Percentiles rank a stretch among this genome's conserved stretches.
phyloP scores from a whole-genome alignment of 2,113 vertebrate species.

The Climacteris rufus region DNA sequence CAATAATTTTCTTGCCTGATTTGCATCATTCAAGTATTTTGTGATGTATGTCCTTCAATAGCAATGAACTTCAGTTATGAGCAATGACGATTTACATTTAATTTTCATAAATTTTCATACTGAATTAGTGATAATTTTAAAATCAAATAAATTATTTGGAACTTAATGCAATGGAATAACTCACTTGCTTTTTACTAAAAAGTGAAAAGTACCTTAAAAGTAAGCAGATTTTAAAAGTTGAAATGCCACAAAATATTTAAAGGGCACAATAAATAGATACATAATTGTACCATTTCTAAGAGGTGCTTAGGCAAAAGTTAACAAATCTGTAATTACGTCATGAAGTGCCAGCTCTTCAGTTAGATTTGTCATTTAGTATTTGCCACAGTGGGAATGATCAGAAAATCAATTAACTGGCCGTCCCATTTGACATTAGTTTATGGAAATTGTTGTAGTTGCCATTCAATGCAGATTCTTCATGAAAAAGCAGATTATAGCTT shows the following conservation, averaged over 20 bases:
- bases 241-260: background rate
- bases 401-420: background rate
- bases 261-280: background rate
- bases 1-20: constrained; percentile 47
- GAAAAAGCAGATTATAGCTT: background rate
- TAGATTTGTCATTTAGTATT: background rate
- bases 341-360: background rate
- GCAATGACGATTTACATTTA: constrained; percentile 56
- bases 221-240: constrained; percentile 18
- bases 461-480: background rate
- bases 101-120: background rate
- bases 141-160: background rate
- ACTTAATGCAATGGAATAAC: constrained; percentile 11
- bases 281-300: background rate
- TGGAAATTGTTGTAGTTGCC: background rate
- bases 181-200: background rate
- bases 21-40: constrained; percentile 38
- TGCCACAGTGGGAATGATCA: background rate
- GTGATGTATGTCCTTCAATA: constrained; percentile 45
- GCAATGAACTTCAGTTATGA: constrained; percentile 10
- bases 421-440: background rate
- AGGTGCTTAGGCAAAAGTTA: background rate
- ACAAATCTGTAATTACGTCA: background rate
- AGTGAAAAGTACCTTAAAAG: constrained; percentile 25
- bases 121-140: constrained; percentile 43